Evolutionary conservation across 2,797 vertebrate genomes (phyloP).

Genomic region (Sebastes variabilis): DNA sequence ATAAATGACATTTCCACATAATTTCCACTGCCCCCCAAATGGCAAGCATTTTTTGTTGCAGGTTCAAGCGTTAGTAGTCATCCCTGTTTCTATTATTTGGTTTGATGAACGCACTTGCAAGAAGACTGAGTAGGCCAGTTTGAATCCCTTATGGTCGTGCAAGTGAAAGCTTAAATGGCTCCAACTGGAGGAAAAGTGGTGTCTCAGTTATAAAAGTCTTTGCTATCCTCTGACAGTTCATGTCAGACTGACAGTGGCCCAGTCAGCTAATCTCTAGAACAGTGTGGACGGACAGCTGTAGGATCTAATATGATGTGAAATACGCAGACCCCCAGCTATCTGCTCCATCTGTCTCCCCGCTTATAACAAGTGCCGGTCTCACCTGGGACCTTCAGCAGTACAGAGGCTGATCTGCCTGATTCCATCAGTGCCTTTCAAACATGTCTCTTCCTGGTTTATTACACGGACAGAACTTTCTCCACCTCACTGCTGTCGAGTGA

Average conservation of each 20-base stretch:
- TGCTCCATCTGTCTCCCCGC: constrained; percentile 27
- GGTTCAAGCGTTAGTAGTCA: not conserved
- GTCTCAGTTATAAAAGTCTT: constrained; percentile 6
- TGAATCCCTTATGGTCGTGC: not conserved
- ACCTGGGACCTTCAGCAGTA: constrained; percentile 40
- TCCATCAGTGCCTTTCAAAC: constrained; percentile 43
- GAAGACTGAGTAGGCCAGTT: not conserved
- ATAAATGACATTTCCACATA: not conserved
- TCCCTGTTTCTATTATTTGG: not conserved
- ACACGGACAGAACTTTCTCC: constrained; percentile 68
- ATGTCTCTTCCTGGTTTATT: constrained; percentile 66
- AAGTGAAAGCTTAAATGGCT: constrained; percentile 34
- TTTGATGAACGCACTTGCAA: not conserved
- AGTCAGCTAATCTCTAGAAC: constrained; percentile 45
- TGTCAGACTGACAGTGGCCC: constrained; percentile 31
- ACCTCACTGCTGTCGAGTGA: constrained; percentile 62
- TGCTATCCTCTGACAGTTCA: constrained; percentile 30
- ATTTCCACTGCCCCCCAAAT: not conserved
- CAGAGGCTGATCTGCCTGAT: constrained; percentile 29
- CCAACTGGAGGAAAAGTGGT: constrained; percentile 16
- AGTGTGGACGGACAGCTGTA: constrained; percentile 28
- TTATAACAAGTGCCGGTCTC: constrained; percentile 49
- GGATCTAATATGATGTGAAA: constrained; percentile 46
- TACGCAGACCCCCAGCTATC: constrained; percentile 10
- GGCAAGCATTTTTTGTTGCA: not conserved